Percentiles rank a stretch among this genome's conserved stretches.
These are phyloP conservation scores for Ctenopoma multispine DNA, from an alignment of 2,797 vertebrate genomes.

Conservation along the genomic window DNA sequence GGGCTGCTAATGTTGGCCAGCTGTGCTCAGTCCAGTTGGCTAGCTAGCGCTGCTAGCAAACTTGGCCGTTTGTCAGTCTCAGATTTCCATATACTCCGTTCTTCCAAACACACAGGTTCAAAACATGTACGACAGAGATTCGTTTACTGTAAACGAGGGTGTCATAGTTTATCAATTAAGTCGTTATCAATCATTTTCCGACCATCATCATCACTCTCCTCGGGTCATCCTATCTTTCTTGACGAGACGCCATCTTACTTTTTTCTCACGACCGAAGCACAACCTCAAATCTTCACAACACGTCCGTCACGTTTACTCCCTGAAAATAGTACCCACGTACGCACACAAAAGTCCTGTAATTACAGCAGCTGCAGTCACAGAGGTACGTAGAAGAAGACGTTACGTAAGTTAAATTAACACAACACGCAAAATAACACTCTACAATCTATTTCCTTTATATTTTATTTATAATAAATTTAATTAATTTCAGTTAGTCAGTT, in stretches of 20 bases:
- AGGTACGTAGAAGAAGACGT: background rate
- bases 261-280: constrained; percentile 87
- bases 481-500: too few species aligned
- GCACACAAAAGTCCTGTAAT: constrained; percentile 22
- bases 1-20: constrained; percentile 75
- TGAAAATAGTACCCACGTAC: constrained; percentile 75
- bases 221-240: constrained; percentile 84
- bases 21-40: constrained; percentile 74
- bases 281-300: constrained; percentile 70
- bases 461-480: too few species aligned
- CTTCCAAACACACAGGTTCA: constrained; percentile 27
- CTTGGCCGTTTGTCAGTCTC: constrained; percentile 71
- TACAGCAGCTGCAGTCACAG: background rate
- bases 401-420: background rate
- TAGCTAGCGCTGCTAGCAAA: constrained; percentile 73
- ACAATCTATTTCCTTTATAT: background rate
- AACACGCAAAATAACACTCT: background rate
- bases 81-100: constrained; percentile 61
- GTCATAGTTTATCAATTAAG: constrained; percentile 53
- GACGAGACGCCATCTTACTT: constrained; percentile 88
- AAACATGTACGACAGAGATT: constrained; percentile 25
- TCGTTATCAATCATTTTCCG: constrained; percentile 72
- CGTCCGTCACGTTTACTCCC: constrained; percentile 67
- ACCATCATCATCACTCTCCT: constrained; percentile 74
- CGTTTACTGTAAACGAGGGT: constrained; percentile 40